Conservation (phyloP, 2,888 invertebrate species). For the Girardia tigrina region DNA sequence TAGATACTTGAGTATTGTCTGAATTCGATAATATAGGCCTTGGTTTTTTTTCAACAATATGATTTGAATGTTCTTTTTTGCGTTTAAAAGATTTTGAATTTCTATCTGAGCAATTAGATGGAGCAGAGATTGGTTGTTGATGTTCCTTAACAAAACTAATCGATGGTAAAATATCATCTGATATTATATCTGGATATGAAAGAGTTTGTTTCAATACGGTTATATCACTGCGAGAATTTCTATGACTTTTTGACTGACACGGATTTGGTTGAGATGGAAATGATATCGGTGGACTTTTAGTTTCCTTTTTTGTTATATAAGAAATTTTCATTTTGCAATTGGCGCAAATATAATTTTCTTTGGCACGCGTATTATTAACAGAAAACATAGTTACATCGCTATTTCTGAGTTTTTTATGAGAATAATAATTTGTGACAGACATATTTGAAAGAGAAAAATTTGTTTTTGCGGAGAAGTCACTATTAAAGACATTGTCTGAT, state of each 20-base stretch:
- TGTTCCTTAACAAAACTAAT: no score
- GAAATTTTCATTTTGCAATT: constrained; percentile 23
- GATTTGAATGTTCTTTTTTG: background rate
- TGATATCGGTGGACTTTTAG: background rate
- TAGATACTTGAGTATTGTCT: background rate
- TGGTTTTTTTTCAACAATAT: background rate
- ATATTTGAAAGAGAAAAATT: background rate
- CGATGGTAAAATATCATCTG: background rate
- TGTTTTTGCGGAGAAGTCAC: background rate
- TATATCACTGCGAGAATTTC: background rate
- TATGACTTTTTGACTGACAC: background rate
- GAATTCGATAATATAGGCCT: background rate
- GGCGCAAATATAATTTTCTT: background rate
- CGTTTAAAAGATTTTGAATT: background rate
- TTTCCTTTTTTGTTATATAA: background rate
- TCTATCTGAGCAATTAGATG: background rate
- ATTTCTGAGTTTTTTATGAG: constrained; percentile 18
- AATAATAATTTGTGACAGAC: constrained; percentile 10
- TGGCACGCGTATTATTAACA: background rate
- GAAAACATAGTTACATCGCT: background rate
- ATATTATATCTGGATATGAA: constrained; percentile 19
- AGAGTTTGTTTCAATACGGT: constrained; percentile 9
- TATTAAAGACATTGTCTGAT: background rate
- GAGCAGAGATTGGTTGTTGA: background rate
- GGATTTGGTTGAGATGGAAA: no score